Evolutionary conservation across 2,888 invertebrate species (phyloP), one percentile per base, ranked within the genome.

Genomic region (Cantharis rustica): DNA sequence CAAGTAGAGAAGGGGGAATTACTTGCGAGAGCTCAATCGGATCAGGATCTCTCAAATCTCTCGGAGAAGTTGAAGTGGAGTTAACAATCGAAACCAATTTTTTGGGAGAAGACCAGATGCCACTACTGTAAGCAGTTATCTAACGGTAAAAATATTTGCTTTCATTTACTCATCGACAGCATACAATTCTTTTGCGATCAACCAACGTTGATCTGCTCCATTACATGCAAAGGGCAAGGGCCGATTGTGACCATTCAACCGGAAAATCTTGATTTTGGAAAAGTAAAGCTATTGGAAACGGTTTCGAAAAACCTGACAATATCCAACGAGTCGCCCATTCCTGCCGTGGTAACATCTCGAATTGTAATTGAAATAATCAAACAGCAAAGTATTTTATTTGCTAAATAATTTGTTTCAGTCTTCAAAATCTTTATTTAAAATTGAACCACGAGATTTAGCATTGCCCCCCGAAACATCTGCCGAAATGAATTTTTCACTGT

Each of bases 311-410:
- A 83, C 0, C 85, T 95, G 0, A 89, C 88, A 0, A 84, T 95
- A 0, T 90, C 90, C 74, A 95, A 94, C 83, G 93, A 94, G 84
- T 93, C 94, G 0, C 94, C 94, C 0, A 92, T 95, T 62, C 85
- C 89, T 68, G 93, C 94, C 11, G 23, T 11, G 10, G 68, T 77
- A 20, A 3, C 27, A n/a, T 16, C 62, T 15, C 2, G 3, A 7
- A 69, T 72, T 62, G 79, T 79, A 75, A 75, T 75, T 64, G 47
- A 3, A 68, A 10, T 3, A 15, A 16, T 64, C 13, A 13, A 66
- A 20, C 1, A 66, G 4, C 10, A 15, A 9, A n/a, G n/a, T 10
- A 0, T n/a, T 20, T 66, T 15, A 9, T 66, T 20, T 16, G 4
- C 3, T 10, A 63, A 16, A 63, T 4, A 20, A n/a, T 15, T 47